A percentile compares a stretch with the other conserved stretches of the same genome.
These are phyloP conservation scores for Gari tellinella DNA, from an alignment of 2,888 invertebrate genomes.

Conservation along the genomic window DNA sequence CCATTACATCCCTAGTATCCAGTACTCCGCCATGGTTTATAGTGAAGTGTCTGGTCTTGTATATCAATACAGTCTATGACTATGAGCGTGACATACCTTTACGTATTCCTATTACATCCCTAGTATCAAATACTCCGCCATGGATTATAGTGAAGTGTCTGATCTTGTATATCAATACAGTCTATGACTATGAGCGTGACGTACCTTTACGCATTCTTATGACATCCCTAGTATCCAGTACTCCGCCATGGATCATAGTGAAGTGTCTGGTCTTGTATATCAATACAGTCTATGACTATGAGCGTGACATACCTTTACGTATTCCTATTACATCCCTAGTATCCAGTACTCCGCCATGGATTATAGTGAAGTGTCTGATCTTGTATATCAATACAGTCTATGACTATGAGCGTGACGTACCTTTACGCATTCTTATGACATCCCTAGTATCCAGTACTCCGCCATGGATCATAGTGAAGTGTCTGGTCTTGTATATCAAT, in stretches of 20 bases:
- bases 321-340: slow-evolving; percentile 79
- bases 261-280: too few relatives aligned
- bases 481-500: slow-evolving; percentile 67
- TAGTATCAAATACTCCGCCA: slow-evolving; percentile 77
- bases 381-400: too few relatives aligned
- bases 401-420: too few relatives aligned
- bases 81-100: too few relatives aligned
- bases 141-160: slow-evolving; percentile 75
- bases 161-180: too few relatives aligned
- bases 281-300: too few relatives aligned
- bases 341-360: slow-evolving; percentile 78
- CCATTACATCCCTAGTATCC: slow-evolving; percentile 78
- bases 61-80: too few relatives aligned
- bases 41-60: slow-evolving; percentile 70
- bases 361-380: slow-evolving; percentile 70
- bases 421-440: slow-evolving; percentile 77
- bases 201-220: too few relatives aligned
- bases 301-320: slow-evolving; percentile 70
- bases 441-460: slow-evolving; percentile 78
- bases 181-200: too few relatives aligned
- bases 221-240: too few relatives aligned
- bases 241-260: too few relatives aligned
- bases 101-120: slow-evolving; percentile 79
- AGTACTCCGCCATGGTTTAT: slow-evolving; percentile 78
- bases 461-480: slow-evolving; percentile 77